Evolutionary conservation across 2,113 vertebrate genomes (phyloP), one percentile per base, ranked within the genome.

Genomic region (Ranitomeya variabilis): DNA sequence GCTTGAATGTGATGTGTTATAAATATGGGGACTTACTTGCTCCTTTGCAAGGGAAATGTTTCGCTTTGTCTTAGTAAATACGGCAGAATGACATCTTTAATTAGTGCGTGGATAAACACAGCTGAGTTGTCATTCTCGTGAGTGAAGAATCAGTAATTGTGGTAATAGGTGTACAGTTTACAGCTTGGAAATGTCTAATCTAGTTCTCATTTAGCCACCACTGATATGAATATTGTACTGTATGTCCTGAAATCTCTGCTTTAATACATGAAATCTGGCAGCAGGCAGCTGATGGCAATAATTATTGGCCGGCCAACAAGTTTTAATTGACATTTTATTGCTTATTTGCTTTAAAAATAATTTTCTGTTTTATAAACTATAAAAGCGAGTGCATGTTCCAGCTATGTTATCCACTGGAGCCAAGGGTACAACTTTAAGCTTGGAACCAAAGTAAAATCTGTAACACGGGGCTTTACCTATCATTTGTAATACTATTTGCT

Each of bases 121-220:
- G 85, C 71, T 86, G 84, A 86, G 23, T 23, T 86, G 55, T 86
- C 69, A 86, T 62, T 52, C 6, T 16, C 23, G 18, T 77, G 31
- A 77, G 13, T 77, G 85, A 86, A n/a, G 59, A 52, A 64, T 19
- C 57, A 13, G 73, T 77, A 86, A 86, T 86, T 86, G 74, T 60
- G 23, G 23, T 26, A 77, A 86, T 76, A 78, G 85, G 71, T 86
- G 73, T 78, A 64, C 85, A 86, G 31, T 64, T 77, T 86, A 64
- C 85, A 86, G 73, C 57, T 86, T 86, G 74, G 55, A 62, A 66
- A 64, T 77, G 57, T 77, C 73, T 78, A 86, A 78, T 86, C 16
- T 64, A 12, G 3, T 64, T 77, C 59, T 86, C 37, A 78, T 77
- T 66, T 77, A 23, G 31, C 59, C 31, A 77, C 59, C 31, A 77